Conservation (phyloP, 2,888 invertebrate genomes). For the Myopa tessellatipennis region DNA sequence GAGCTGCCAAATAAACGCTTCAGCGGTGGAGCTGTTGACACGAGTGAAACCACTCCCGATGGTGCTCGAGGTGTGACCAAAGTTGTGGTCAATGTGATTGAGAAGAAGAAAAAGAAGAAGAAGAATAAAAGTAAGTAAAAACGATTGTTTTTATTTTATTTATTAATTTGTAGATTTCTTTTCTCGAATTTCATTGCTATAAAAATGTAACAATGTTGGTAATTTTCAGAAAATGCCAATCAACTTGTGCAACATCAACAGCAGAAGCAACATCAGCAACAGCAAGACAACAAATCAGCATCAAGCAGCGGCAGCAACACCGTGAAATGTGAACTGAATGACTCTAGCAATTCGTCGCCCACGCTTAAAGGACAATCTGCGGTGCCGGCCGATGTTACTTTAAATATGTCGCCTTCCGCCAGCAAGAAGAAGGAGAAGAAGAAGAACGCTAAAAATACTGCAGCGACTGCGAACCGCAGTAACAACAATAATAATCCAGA, state of each 20-base stretch:
- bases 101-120: conserved; percentile 62
- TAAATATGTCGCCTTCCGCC: conserved; percentile 39
- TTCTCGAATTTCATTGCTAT: neutral
- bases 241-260: conserved; percentile 52
- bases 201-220: neutral
- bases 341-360: conserved; percentile 51
- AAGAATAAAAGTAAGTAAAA: conserved; percentile 63
- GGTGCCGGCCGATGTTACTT: conserved; percentile 45
- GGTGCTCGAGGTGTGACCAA: neutral
- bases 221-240: conserved; percentile 58
- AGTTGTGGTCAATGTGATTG: conserved; percentile 28
- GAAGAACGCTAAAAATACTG: conserved; percentile 50
- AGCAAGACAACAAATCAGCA: conserved; percentile 52
- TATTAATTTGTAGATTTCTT: neutral
- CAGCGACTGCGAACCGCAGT: conserved; percentile 43
- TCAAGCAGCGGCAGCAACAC: conserved; percentile 58
- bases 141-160: neutral
- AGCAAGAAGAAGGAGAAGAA: conserved; percentile 40
- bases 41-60: neutral
- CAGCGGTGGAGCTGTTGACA: conserved; percentile 22
- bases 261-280: conserved; percentile 45
- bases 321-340: conserved; percentile 50
- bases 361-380: conserved; percentile 62
- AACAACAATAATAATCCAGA: conserved; percentile 42
- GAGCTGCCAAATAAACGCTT: conserved; percentile 42